Base-by-base conservation (phyloP, 2,797 vertebrate species). In the Spinus olivaceus region DNA sequence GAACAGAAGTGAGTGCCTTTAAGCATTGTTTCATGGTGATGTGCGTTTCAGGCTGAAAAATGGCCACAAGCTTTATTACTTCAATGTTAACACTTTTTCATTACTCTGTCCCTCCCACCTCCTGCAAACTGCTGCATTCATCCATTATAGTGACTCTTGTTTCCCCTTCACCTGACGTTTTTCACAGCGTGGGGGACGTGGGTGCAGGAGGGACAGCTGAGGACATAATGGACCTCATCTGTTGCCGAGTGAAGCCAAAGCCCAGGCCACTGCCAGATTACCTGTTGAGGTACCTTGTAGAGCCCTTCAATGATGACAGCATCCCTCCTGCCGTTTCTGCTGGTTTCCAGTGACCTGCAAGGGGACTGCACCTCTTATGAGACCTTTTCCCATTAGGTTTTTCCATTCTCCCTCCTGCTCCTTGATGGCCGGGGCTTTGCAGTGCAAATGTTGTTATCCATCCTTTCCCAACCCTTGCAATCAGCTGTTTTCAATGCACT, bases 1-100 rank as follows among this genome's bases (percentile, higher is more conserved):
- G 66, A 94, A 94, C 42, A 86, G 80, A 79, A 94, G 69, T 23
- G 37, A 92, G 42, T 90, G 85, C 90, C 91, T 96, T 90, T 88
- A 92, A 94, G 88, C 90, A 56, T 83, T 94, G 80, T 81, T 96
- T 91, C 83, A 84, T 66, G 66, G 61, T 54, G 49, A 2, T 83
- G 64, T 57, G 49, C 20, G 2, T 95, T 93, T 92, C 92, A 94
- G 74, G 66, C 88, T 95, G 94, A 95, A 90, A 94, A 96, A 94
- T 87, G 86, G 70, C 70, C 81, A 88, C 78, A 57, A 81, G 81
- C 88, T 88, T 86, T 93, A 95, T 94, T 95, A 53, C 91, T 90
- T 95, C 81, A 90, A 86, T 95, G 84, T 84, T 94, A 94, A 86
- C 12, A 1, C 30, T 64, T 90, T 81, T 86, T 77, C 83, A 77